Evolutionary conservation across 2,888 invertebrate species (phyloP).

Genomic region (Coleophora deauratella): DNA sequence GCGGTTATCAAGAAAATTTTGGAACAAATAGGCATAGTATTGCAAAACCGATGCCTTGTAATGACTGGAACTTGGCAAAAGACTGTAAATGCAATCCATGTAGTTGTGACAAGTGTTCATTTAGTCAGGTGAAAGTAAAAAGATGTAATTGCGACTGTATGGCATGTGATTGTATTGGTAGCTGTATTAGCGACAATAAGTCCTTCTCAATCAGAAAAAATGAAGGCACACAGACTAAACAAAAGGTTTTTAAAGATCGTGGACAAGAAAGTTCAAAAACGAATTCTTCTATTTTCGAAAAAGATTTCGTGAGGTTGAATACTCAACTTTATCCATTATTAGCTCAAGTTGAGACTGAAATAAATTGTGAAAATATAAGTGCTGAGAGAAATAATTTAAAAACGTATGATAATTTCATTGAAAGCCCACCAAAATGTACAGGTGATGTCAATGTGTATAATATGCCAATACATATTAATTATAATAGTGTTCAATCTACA

Average conservation of each 20-base stretch:
- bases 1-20: no score
- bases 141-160: conserved; percentile 3
- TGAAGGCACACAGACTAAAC: conserved; percentile 6
- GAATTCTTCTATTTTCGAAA: no score
- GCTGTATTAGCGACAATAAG: conserved; percentile 1
- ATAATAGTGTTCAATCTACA: conserved; percentile 20
- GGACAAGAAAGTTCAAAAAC: conserved; percentile 1
- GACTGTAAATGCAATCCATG: conserved; percentile 3
- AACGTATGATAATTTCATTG: no score
- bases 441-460: neutral
- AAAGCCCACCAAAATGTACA: no score
- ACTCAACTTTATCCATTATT: no score
- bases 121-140: conserved; percentile 1
- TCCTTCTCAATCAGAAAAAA: conserved; percentile 1
- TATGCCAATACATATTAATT: conserved; percentile 1
- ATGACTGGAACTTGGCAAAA: neutral
- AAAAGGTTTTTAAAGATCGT: neutral
- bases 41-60: no score
- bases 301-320: no score
- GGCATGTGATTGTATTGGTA: conserved; percentile 1
- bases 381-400: no score
- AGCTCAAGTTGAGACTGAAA: no score
- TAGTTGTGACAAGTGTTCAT: conserved; percentile 2
- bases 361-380: no score
- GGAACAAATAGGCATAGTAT: no score